Evolutionary conservation across 2,797 vertebrate species (phyloP).

Genomic region (Ptychobarbus kaznakovi): DNA sequence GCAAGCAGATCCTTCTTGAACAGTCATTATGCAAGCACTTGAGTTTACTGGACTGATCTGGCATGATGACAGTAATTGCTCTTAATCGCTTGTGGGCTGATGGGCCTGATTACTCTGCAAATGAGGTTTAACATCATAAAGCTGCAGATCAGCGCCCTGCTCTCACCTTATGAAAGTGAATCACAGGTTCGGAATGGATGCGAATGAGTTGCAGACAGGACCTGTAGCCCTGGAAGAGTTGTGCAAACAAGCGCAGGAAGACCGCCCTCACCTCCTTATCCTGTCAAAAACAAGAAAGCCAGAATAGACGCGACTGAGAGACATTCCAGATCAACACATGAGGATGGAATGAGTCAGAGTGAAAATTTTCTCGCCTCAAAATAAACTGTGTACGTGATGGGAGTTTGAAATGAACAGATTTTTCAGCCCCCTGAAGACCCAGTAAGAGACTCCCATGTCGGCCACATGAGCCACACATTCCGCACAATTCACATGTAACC

Average conservation of each 20-base stretch:
- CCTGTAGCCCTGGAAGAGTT: slow-evolving; percentile 98
- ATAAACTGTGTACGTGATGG: slow-evolving; percentile 49
- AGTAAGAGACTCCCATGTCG: slow-evolving; percentile 55
- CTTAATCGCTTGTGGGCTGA: slow-evolving; percentile 21
- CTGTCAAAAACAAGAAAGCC: slow-evolving; percentile 72
- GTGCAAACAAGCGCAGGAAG: slow-evolving; percentile 96
- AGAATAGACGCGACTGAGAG: slow-evolving; percentile 30
- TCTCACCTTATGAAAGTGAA: slow-evolving; percentile 98
- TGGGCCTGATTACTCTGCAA: slow-evolving; percentile 12
- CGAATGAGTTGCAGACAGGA: slow-evolving; percentile 98
- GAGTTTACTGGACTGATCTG: slow-evolving; percentile 39
- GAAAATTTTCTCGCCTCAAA: slow-evolving; percentile 47
- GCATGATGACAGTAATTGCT: slow-evolving; percentile 45
- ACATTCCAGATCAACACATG: slow-evolving; percentile 33
- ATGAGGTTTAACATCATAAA: slow-evolving; percentile 47
- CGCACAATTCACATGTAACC: neutral
- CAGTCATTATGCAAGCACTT: neutral
- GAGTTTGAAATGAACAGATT: slow-evolving; percentile 39
- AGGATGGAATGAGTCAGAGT: slow-evolving; percentile 45
- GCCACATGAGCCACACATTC: slow-evolving; percentile 34
- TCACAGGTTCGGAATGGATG: slow-evolving; percentile 96
- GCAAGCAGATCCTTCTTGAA: neutral
- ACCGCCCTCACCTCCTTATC: slow-evolving; percentile 97
- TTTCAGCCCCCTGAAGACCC: slow-evolving; percentile 26
- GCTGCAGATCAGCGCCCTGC: slow-evolving; percentile 13